Evolutionary conservation across 2,113 vertebrate genomes (phyloP).

Genomic region (Catharus fuscescens): DNA sequence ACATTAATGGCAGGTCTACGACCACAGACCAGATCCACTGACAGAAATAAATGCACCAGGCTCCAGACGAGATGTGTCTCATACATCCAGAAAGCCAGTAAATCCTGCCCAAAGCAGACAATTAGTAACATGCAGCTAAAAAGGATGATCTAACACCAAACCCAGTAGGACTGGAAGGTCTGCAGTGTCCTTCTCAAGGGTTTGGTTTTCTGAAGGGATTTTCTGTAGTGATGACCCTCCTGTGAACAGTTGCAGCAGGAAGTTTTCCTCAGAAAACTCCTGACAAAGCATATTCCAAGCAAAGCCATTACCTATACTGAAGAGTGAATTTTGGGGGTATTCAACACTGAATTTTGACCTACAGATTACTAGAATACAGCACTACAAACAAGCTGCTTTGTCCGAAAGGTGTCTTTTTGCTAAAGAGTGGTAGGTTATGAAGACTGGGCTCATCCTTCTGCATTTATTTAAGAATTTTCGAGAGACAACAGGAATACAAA

Average conservation of each 20-base stretch:
- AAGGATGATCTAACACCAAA: not conserved
- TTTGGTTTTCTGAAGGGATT: not conserved
- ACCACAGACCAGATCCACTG: not conserved
- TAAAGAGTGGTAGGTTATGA: not conserved
- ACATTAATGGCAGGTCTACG: accelerated
- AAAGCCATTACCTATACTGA: not conserved
- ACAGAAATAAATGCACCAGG: not conserved
- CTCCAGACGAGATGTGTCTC: not conserved
- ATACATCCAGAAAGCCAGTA: not conserved
- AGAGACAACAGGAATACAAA: not conserved
- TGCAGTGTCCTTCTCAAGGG: not conserved
- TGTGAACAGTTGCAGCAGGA: not conserved
- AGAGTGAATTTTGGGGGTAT: not conserved
- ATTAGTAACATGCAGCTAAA: not conserved
- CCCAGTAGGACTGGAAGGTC: not conserved
- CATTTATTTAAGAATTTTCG: constrained; percentile 36
- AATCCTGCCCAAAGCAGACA: not conserved
- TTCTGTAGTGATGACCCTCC: not conserved
- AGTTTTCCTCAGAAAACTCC: not conserved
- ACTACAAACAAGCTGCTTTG: not conserved
- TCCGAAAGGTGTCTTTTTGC: not conserved
- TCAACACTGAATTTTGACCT: not conserved
- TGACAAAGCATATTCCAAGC: not conserved
- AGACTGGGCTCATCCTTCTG: not conserved
- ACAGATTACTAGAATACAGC: not conserved